These are phyloP conservation scores for Limanda limanda DNA, from an alignment of 2,113 vertebrate genomes.

Conservation along the genomic window DNA sequence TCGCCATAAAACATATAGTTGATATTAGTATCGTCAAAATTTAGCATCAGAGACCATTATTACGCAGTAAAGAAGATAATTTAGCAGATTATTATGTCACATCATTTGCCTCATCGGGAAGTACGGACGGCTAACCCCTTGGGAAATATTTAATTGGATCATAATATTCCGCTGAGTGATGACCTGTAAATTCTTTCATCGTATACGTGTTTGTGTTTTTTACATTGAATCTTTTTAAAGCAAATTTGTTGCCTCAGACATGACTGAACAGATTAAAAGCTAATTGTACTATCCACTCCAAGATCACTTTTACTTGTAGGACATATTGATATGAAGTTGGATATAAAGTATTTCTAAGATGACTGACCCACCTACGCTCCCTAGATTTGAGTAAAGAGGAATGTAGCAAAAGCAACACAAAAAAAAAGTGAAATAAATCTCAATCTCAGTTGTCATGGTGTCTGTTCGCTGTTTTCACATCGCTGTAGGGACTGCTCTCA, in stretches of 20 bases:
- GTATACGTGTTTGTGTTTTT: slow-evolving; percentile 78
- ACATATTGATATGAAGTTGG: slow-evolving; percentile 71
- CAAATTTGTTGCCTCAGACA: slow-evolving; percentile 71
- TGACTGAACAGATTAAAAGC: slow-evolving; percentile 76
- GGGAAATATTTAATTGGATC: slow-evolving; percentile 65
- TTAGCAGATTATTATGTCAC: slow-evolving; percentile 65
- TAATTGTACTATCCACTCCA: slow-evolving; percentile 72
- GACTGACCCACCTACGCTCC: slow-evolving; percentile 72
- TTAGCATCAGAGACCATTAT: slow-evolving; percentile 46
- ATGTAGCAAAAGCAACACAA: slow-evolving; percentile 71
- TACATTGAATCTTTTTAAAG: slow-evolving; percentile 77
- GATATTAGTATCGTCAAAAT: slow-evolving; percentile 46
- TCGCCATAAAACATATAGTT: slow-evolving; percentile 54
- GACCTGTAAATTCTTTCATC: slow-evolving; percentile 70
- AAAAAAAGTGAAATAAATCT: slow-evolving; percentile 75
- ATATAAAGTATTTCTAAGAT: slow-evolving; percentile 75
- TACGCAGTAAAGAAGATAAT: slow-evolving; percentile 53
- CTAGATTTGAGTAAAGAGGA: slow-evolving; percentile 77
- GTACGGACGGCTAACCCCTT: slow-evolving; percentile 40
- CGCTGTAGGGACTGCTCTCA: slow-evolving; percentile 29
- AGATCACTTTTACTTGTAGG: slow-evolving; percentile 71
- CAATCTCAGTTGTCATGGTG: slow-evolving; percentile 68
- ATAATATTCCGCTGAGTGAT: slow-evolving; percentile 58
- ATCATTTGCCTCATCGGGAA: slow-evolving; percentile 58
- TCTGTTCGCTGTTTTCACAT: slow-evolving; percentile 51